phyloP scores from a whole-genome alignment of 2,797 vertebrate genomes.

The Acanthornis magna region DNA sequence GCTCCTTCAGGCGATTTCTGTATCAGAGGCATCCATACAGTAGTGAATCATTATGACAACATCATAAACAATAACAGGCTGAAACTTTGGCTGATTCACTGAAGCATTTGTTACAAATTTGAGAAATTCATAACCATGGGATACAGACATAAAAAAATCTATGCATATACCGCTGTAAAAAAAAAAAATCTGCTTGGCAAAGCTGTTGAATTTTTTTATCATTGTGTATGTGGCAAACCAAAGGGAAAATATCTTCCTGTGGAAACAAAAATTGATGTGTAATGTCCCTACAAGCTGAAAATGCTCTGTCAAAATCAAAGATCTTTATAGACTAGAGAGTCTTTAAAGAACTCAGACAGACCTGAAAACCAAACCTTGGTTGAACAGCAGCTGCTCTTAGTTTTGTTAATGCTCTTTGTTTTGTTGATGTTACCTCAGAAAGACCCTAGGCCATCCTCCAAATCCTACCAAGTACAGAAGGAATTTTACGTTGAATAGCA shows the following conservation, averaged over 20 bases:
- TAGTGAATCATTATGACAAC: slow-evolving; percentile 30
- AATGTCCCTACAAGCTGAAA: too few relatives aligned
- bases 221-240: neutral
- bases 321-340: too few relatives aligned
- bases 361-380: too few relatives aligned
- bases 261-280: neutral
- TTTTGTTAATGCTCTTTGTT: too few relatives aligned
- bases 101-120: neutral
- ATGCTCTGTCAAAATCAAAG: too few relatives aligned
- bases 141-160: neutral
- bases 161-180: neutral
- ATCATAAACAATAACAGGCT: neutral
- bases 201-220: neutral
- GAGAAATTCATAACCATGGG: neutral
- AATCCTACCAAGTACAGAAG: neutral
- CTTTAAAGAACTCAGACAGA: too few relatives aligned
- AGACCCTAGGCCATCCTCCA: neutral
- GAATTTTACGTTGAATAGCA: neutral
- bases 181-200: neutral
- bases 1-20: neutral
- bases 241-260: neutral
- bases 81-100: neutral
- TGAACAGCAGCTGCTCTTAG: too few relatives aligned
- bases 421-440: neutral
- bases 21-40: neutral